Evolutionary conservation across 2,113 vertebrate genomes (phyloP).

Genomic region (Heliornis fulica): DNA sequence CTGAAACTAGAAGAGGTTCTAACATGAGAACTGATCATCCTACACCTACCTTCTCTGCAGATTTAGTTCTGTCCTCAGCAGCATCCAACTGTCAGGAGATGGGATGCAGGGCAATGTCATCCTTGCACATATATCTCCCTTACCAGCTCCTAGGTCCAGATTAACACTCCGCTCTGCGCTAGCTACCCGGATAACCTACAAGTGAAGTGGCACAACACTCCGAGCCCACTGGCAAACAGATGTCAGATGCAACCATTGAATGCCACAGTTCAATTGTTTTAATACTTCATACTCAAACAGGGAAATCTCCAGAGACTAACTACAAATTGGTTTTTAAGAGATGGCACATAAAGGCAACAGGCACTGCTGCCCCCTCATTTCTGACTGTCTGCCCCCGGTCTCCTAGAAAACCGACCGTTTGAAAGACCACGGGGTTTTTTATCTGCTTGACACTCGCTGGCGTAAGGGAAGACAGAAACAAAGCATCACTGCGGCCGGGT

Average conservation of each 20-base stretch:
- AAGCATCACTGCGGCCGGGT: not conserved
- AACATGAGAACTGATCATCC: not conserved
- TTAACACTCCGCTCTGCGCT: not conserved
- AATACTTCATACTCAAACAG: not conserved
- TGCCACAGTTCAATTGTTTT: not conserved
- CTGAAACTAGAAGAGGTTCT: not conserved
- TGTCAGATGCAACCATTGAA: not conserved
- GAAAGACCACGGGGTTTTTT: accelerated
- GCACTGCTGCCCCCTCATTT: not conserved
- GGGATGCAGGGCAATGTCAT: not conserved
- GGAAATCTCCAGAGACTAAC: not conserved
- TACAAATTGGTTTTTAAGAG: not conserved
- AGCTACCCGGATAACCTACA: not conserved
- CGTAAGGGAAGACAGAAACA: not conserved
- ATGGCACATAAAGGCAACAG: not conserved
- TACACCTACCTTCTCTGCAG: not conserved
- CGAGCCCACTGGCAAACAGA: not conserved
- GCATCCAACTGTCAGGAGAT: not conserved
- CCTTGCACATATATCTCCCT: not conserved
- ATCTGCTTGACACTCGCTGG: not conserved
- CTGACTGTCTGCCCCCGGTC: not conserved
- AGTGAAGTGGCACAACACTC: not conserved
- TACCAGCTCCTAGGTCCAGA: not conserved
- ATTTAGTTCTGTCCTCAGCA: accelerated
- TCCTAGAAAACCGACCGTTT: not conserved